Base-by-base conservation (phyloP, 2,797 vertebrate species). In the Hypotaenidia philippensis region DNA sequence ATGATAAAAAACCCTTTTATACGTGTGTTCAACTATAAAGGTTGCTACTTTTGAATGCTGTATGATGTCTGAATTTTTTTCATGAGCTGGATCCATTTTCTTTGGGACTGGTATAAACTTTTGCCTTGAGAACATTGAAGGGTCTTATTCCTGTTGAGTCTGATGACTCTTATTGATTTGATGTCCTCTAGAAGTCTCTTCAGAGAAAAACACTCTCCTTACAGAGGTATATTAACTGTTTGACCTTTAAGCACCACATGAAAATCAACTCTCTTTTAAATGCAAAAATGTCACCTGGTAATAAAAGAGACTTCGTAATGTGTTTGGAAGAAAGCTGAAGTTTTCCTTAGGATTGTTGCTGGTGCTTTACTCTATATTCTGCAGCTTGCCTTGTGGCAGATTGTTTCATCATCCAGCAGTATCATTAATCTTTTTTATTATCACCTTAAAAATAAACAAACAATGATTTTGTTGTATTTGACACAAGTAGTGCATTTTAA, bases 391-490 rank as follows among this genome's bases (percentile, higher is more conserved):
- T 97, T 44, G 90, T 94, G 89, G 96, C 97, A 98, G 98, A 98
- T 97, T 98, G 98, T 98, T 98, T 98, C 97, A 98, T 98, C 98
- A 98, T 97, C 95, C 92, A 96, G 94, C 78, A 95, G 91, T 91
- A 94, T 97, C 96, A 97, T 98, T 98, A 98, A 98, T 98, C 98
- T 98, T 97, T 98, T 98, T 98, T 98, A 98, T 98, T 98, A 98
- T 96, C 97, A 97, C 96, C 96, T 98, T 97, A 97, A 98, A 98
- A 98, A 98, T 97, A 98, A 98, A 98, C 97, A 98, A 98, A 98
- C 98, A 98, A 97, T 96, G 96, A 97, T 98, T 98, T 98, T 97
- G 97, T 96, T 97, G 96, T 96, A 96, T 97, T 98, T 98, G 97
- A 98, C 96, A 98, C 94, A 96, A 98, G 96, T 87, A 97, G 95